Evolutionary conservation across 2,888 invertebrate genomes (phyloP).

Genomic region (Neria commutata): DNA sequence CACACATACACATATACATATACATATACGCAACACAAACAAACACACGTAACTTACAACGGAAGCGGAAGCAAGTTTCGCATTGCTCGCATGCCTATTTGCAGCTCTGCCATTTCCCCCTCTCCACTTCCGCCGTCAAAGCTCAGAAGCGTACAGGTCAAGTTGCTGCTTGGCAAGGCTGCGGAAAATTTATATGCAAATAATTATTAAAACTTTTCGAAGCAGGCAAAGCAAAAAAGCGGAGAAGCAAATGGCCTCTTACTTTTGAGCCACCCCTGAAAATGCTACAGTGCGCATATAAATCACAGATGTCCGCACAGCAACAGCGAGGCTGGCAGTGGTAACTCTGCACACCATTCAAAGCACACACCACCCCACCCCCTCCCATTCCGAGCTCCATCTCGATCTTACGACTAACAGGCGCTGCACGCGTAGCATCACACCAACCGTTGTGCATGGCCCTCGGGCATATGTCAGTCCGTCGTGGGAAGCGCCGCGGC

Average conservation of each 20-base stretch:
- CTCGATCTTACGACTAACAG: too few species aligned
- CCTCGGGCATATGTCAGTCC: slow-evolving; percentile 34
- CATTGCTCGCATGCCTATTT: not conserved
- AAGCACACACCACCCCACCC: too few species aligned
- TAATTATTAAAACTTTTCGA: slow-evolving; percentile 53
- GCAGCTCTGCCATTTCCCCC: not conserved
- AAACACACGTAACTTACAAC: too few species aligned
- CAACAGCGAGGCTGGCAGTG: not conserved
- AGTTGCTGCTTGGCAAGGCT: too few species aligned
- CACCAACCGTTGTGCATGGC: not conserved
- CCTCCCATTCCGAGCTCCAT: too few species aligned
- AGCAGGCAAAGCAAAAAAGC: not conserved
- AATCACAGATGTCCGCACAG: slow-evolving; percentile 13
- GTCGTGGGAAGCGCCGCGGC: not conserved
- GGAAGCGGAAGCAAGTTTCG: slow-evolving; percentile 9
- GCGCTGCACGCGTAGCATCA: not conserved
- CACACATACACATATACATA: too few species aligned
- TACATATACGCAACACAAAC: too few species aligned
- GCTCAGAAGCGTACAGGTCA: too few species aligned
- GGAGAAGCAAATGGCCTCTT: slow-evolving; percentile 11
- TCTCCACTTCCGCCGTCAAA: too few species aligned
- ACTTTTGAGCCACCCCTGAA: slow-evolving; percentile 9
- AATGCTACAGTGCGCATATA: slow-evolving; percentile 17
- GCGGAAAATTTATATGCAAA: slow-evolving; percentile 56
- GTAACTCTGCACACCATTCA: too few species aligned